Base-by-base conservation (phyloP, 2,888 invertebrate species). In the Watsonalla cultraria region DNA sequence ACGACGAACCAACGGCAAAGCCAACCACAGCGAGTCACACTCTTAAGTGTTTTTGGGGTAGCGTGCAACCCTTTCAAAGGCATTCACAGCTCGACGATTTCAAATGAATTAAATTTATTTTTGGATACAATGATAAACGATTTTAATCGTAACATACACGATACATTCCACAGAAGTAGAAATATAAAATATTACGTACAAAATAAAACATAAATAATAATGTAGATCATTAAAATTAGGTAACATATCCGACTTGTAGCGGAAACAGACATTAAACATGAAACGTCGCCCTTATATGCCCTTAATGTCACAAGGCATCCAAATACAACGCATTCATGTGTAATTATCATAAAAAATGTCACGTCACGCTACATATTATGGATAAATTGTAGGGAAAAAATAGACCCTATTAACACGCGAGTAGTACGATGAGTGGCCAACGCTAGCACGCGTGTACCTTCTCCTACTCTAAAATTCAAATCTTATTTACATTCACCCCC, bases 401-500 rank as follows among this genome's bases (percentile, higher is more conserved):
- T 56, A 68, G 47, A 48, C 48, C 45, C 47, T 24, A 51, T 46
- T 46, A 54, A 54, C 71, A 71, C 64, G 55, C 62, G 50, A 70
- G 45, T 51, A 57, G 59, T 52, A 51, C 53, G 54, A 58, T 58
- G 62, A 34, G 33, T 33, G 47, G 45, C 42, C 45, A 47, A 34
- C 42, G 33, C 47, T 14, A 52, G 42, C 62, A 63, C 58, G 65
- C 68, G 59, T 65, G 65, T 60, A 62, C 63, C 24, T 62, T 64
- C 59, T 61, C 66, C 74, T 72, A 65, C 74, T 89, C 82, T 82
- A 86, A 86, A 83, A 86, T 88, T 86, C 81, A 86, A 83, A 83
- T 77, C 81, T 77, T 86, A 81, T 88, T 86, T 85, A 83, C 84
- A 87, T 88, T 84, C 85, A 81, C 74, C 80, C 82, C 74, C 68